Evolutionary conservation across 2,113 vertebrate genomes (phyloP).

Genomic region (Gorsachius goisagi): DNA sequence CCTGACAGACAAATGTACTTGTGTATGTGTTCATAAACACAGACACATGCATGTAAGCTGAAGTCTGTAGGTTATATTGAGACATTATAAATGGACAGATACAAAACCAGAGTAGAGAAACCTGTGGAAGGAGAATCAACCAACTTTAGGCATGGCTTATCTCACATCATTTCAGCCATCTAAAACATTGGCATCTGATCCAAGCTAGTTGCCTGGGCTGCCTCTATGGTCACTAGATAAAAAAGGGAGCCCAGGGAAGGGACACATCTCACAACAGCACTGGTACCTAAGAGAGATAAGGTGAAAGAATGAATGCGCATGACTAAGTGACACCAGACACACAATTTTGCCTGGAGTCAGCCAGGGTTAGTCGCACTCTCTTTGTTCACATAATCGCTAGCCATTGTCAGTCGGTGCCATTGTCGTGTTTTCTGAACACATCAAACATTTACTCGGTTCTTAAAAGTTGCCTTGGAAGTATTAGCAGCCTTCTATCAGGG

Average conservation of each 20-base stretch:
- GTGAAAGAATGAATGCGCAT: neutral
- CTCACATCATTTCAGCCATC: neutral
- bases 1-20: neutral
- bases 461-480: neutral
- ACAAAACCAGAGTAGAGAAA: neutral
- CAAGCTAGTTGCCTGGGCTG: neutral
- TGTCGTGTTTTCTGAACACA: neutral
- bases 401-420: too few species aligned
- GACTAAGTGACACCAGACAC: neutral
- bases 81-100: neutral
- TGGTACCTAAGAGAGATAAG: fast-evolving
- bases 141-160: neutral
- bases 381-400: neutral
- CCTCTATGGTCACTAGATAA: neutral
- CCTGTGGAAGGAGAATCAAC: neutral
- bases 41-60: fast-evolving
- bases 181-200: neutral
- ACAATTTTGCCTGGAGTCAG: neutral
- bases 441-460: fast-evolving
- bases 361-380: neutral
- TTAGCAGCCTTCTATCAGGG: neutral
- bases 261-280: fast-evolving
- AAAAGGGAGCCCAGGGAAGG: neutral
- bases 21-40: neutral
- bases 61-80: neutral